Conservation (phyloP, 2,113 vertebrate genomes). For the Gopherus flavomarginatus region DNA sequence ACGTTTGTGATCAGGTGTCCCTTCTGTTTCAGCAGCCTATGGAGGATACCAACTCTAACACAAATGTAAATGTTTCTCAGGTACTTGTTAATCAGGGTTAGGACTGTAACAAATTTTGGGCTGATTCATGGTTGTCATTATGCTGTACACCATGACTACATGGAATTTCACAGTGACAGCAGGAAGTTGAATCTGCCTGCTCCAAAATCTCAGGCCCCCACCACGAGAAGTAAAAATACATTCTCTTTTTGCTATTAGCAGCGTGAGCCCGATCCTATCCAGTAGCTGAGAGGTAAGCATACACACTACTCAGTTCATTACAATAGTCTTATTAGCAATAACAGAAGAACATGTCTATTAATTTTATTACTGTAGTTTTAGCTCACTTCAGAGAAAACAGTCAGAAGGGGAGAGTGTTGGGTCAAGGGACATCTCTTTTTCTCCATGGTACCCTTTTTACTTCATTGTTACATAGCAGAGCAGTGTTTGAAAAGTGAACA, state of each 20-base stretch:
- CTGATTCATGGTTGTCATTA: conserved; percentile 11
- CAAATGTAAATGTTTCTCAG: not conserved
- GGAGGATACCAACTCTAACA: not conserved
- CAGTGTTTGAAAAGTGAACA: not conserved
- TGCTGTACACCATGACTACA: fast-evolving
- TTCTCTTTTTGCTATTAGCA: not conserved
- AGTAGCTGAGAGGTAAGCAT: not conserved
- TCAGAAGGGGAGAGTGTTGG: not conserved
- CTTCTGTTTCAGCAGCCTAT: not conserved
- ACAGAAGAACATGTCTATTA: not conserved
- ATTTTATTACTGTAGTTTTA: not conserved
- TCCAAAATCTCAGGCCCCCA: not conserved
- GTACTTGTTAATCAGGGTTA: not conserved
- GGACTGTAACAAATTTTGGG: not conserved
- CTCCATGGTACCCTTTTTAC: not conserved
- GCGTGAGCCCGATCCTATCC: not conserved
- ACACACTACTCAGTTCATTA: not conserved
- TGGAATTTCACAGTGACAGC: conserved; percentile 25
- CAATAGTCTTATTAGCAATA: not conserved
- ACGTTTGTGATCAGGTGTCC: not conserved
- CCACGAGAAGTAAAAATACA: not conserved
- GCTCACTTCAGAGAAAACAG: not conserved
- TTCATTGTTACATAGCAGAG: not conserved
- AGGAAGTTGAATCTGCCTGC: not conserved
- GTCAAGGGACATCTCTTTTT: not conserved